These are phyloP conservation scores for Contarinia nasturtii DNA, from an alignment of 1,140 invertebrate species.

Conservation along the genomic window DNA sequence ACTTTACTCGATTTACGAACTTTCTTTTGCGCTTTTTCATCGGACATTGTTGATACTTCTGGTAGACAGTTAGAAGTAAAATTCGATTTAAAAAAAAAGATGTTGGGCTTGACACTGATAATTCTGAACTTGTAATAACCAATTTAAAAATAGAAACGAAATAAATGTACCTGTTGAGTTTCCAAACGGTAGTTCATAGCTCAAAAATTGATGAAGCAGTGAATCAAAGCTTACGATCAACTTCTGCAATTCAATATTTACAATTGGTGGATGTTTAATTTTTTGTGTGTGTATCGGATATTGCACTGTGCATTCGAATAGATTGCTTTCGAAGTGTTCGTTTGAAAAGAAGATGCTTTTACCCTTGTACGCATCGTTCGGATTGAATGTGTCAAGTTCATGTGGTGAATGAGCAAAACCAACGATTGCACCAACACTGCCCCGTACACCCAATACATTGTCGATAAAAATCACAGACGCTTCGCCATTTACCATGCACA, in stretches of 20 bases:
- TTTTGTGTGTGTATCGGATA: neutral
- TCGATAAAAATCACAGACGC: too few relatives aligned
- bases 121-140: neutral
- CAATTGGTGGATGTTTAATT: slow-evolving; percentile 2
- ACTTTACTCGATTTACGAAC: neutral
- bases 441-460: neutral
- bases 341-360: neutral
- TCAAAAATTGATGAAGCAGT: neutral
- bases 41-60: neutral
- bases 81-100: too few relatives aligned
- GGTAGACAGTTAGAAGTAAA: too few relatives aligned
- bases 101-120: too few relatives aligned
- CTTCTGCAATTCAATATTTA: neutral
- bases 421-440: neutral
- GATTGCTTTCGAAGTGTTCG: neutral
- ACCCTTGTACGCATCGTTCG: neutral
- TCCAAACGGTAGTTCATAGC: neutral
- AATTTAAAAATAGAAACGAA: neutral
- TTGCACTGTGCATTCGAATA: neutral
- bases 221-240: neutral
- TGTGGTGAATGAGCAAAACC: neutral
- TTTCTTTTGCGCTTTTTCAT: neutral
- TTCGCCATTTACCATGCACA: too few relatives aligned
- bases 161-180: neutral
- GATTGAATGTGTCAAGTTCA: neutral